Evolutionary conservation across 2,888 invertebrate species (phyloP).

Genomic region (Eristalis intricaria): DNA sequence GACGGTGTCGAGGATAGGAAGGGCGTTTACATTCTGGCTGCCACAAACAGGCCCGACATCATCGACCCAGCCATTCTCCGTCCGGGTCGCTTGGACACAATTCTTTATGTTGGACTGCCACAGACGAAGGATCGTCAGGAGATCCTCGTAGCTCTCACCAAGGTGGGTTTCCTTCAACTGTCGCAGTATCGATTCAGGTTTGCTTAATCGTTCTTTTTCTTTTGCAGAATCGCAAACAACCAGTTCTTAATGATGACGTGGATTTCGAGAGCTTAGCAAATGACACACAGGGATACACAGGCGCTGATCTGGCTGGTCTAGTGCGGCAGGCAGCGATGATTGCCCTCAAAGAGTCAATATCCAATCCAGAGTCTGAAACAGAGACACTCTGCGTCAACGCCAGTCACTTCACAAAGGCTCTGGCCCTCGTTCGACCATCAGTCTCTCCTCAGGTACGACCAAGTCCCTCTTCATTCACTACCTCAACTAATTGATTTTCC

Average conservation of each 20-base stretch:
- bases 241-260: slow-evolving; percentile 89
- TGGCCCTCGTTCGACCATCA: slow-evolving; percentile 92
- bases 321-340: slow-evolving; percentile 93
- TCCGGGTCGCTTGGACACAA: slow-evolving; percentile 93
- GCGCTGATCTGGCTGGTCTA: slow-evolving; percentile 95
- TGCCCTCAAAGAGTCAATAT: slow-evolving; percentile 89
- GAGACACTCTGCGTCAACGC: slow-evolving; percentile 85
- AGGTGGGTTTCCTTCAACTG: slow-evolving; percentile 82
- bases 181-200: neutral
- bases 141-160: slow-evolving; percentile 93
- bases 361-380: slow-evolving; percentile 81
- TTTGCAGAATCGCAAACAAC: slow-evolving; percentile 89
- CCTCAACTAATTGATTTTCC: neutral
- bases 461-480: neutral
- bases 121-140: slow-evolving; percentile 89
- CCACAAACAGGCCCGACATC: slow-evolving; percentile 98
- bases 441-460: slow-evolving; percentile 86
- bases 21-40: slow-evolving; percentile 97
- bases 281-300: slow-evolving; percentile 91
- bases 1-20: slow-evolving; percentile 96
- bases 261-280: slow-evolving; percentile 87
- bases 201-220: slow-evolving; percentile 10
- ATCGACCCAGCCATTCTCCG: slow-evolving; percentile 97
- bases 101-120: slow-evolving; percentile 95
- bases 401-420: slow-evolving; percentile 89